phyloP scores from a whole-genome alignment of 2,888 invertebrate genomes.

The Coenonympha glycerion region DNA sequence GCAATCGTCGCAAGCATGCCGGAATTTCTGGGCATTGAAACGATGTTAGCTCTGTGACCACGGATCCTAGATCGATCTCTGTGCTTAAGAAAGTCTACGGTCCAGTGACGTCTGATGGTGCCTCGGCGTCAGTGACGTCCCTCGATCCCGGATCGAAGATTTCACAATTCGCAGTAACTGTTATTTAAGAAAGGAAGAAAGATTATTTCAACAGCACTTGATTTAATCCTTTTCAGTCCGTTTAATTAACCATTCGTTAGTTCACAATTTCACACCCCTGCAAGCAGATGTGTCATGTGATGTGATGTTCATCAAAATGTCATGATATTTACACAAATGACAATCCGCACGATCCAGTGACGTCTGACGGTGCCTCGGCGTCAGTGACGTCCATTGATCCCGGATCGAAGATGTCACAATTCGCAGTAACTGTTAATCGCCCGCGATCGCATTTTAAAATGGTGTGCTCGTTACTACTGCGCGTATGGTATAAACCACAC shows the following conservation, averaged over 20 bases:
- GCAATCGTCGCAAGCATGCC: no score
- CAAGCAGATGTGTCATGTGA: constrained; percentile 35
- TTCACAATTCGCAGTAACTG: constrained; percentile 38
- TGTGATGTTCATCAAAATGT: no score
- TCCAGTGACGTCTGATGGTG: no score
- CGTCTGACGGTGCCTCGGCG: constrained; percentile 44
- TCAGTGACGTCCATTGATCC: constrained; percentile 25
- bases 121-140: constrained; percentile 33
- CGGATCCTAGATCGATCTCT: no score
- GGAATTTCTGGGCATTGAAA: no score
- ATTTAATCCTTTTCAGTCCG: no score
- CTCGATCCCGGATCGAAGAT: constrained; percentile 40
- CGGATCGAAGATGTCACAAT: constrained; percentile 49
- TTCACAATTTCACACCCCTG: not conserved
- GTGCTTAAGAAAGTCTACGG: no score
- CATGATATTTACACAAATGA: constrained; percentile 67
- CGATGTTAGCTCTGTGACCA: no score
- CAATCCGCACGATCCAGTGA: no score
- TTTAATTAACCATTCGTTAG: no score
- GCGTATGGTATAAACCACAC: constrained; percentile 8
- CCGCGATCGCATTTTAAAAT: constrained; percentile 38
- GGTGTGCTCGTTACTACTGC: constrained; percentile 20
- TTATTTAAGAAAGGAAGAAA: no score
- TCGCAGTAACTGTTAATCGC: constrained; percentile 39
- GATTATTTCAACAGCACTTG: no score